Evolutionary conservation across 2,113 vertebrate species (phyloP).

Genomic region (Mandrillus leucophaeus): DNA sequence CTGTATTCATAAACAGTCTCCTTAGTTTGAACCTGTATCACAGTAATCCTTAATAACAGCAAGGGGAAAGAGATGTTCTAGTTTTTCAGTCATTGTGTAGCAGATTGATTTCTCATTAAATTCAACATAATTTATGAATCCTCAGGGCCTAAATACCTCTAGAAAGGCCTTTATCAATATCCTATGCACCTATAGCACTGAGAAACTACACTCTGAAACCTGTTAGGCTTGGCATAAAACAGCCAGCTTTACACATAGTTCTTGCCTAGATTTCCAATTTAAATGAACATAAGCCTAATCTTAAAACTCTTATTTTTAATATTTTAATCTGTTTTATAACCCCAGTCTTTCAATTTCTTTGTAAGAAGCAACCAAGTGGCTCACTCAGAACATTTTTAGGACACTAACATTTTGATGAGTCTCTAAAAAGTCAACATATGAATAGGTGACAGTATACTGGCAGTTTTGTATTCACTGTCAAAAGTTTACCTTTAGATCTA

Average conservation of each 20-base stretch:
- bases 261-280: constrained; percentile 19
- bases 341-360: constrained; percentile 1
- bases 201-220: constrained; percentile 23
- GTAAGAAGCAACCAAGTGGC: neutral
- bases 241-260: neutral
- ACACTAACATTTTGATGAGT: neutral
- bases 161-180: neutral
- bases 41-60: neutral
- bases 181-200: neutral
- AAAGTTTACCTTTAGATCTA: neutral
- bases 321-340: constrained; percentile 18
- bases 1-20: neutral
- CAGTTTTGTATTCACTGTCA: neutral
- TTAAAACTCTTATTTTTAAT: constrained; percentile 31
- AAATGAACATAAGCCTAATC: neutral
- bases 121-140: constrained; percentile 5
- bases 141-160: neutral
- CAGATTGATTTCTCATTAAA: constrained; percentile 22
- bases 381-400: constrained; percentile 14
- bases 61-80: neutral
- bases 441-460: neutral
- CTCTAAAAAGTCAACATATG: neutral
- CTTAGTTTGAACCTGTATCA: neutral
- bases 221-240: neutral
- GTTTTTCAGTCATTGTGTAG: neutral